These are phyloP conservation scores for Holacanthus passer DNA, from an alignment of 2,113 vertebrate genomes.

Conservation along the genomic window DNA sequence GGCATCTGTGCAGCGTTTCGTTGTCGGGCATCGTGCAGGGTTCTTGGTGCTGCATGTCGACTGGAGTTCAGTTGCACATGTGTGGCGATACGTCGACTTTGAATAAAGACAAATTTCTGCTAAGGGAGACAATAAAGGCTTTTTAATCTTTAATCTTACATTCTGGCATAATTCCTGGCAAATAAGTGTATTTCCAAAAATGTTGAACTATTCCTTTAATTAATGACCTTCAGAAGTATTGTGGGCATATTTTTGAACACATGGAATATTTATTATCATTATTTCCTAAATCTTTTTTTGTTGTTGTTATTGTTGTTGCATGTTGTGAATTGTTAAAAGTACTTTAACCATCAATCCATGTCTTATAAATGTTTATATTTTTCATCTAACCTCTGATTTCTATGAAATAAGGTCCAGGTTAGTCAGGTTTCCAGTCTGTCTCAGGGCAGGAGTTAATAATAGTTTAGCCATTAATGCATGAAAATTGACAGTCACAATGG, in stretches of 20 bases:
- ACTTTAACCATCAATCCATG: not conserved
- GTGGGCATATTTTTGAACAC: not conserved
- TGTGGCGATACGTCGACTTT: too few relatives aligned
- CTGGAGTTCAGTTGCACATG: too few relatives aligned
- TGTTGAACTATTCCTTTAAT: not conserved
- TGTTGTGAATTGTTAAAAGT: too few relatives aligned
- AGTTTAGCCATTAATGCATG: not conserved
- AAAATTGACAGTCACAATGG: not conserved
- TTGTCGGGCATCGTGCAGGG: too few relatives aligned
- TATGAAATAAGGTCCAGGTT: too few relatives aligned
- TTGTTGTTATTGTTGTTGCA: not conserved
- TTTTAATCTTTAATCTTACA: too few relatives aligned
- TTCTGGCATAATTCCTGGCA: not conserved
- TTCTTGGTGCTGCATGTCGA: too few relatives aligned
- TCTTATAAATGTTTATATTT: not conserved
- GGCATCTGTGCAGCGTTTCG: too few relatives aligned
- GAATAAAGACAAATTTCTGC: too few relatives aligned
- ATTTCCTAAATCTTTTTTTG: not conserved
- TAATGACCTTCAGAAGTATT: not conserved
- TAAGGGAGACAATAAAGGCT: too few relatives aligned
- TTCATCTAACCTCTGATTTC: too few relatives aligned
- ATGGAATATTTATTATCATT: too few relatives aligned
- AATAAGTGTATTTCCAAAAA: not conserved
- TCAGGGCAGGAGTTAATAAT: not conserved
- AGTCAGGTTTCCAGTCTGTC: not conserved